phyloP scores from a whole-genome alignment of 2,113 vertebrate species.

The Sardina pilchardus region DNA sequence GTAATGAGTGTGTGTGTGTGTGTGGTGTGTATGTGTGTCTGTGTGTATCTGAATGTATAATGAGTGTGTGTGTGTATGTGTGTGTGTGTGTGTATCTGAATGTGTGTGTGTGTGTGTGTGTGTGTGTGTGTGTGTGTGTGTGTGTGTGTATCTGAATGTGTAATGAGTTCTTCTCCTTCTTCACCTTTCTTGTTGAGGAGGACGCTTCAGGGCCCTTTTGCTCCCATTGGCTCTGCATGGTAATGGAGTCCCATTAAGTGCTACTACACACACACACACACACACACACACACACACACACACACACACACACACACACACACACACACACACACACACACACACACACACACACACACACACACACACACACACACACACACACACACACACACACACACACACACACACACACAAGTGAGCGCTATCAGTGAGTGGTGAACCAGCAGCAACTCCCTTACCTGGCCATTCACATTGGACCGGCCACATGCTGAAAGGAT shows the following conservation, averaged over 20 bases:
- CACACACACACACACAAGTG: too few relatives aligned
- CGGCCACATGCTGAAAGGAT: too few relatives aligned
- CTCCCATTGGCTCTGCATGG: background rate
- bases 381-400: too few relatives aligned
- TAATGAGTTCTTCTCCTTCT: background rate
- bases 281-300: background rate
- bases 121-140: background rate
- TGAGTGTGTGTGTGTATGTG: too few relatives aligned
- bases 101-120: conserved; percentile 54
- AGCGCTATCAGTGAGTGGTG: too few relatives aligned
- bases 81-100: conserved; percentile 33
- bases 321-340: background rate
- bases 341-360: background rate
- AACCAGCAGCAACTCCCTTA: too few relatives aligned
- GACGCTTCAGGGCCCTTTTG: background rate
- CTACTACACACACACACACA: background rate
- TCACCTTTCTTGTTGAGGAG: background rate
- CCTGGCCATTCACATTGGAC: too few relatives aligned
- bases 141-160: background rate
- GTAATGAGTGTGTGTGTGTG: conserved; percentile 62
- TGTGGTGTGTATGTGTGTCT: conserved; percentile 4
- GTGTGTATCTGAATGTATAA: too few relatives aligned
- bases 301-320: background rate
- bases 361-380: background rate
- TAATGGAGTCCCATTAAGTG: too few relatives aligned